Base-by-base conservation (phyloP, 2,797 vertebrate species). In the Muscicapa comitata region DNA sequence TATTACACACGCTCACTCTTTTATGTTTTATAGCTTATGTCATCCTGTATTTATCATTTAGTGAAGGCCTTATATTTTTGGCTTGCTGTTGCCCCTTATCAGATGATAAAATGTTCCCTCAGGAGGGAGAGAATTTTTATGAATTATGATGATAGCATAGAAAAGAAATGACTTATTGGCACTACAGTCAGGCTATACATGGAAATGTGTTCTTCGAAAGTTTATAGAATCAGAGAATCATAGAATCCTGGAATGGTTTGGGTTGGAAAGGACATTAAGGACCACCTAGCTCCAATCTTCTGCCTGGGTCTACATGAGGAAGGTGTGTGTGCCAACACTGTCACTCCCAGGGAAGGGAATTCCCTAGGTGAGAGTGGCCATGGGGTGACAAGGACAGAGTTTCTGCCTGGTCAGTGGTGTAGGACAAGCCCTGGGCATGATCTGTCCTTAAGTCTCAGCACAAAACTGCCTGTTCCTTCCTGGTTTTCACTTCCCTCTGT, bases 1-100 rank as follows among this genome's bases (percentile, higher is more conserved):
- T 91, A 77, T 66, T 78, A 78, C 67, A 93, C 82, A 70, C 2
- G 2, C 66, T 95, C 84, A 62, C 66, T 65, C 89, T 94, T 96
- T 94, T 81, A 96, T 95, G 89, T 91, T 92, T 93, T 96, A 94
- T 37, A 88, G 89, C 86, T 96, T 91, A 94, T 94, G 93, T 94
- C 91, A 90, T 73, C 86, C 85, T 66, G 82, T 93, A 94, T 94
- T 94, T 78, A 95, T 94, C 94, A 67, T 97, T 94, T 81, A 57
- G 70, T 84, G 71, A 81, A 88, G 79, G 66, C 72, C 91, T 91
- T 94, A 63, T 78, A 94, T 71, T 94, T 93, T 88, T 93, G 95
- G 87, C 94, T 94, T 77, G 79, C 68, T 81, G 8, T 73, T 93
- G 45, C 79, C 76, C 91, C 86, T 96, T 96, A 94, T 97, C 94